Evolutionary conservation across 2,888 invertebrate species (phyloP), one percentile per base, ranked within the genome.

Genomic region (Leptopterna dolabrata): DNA sequence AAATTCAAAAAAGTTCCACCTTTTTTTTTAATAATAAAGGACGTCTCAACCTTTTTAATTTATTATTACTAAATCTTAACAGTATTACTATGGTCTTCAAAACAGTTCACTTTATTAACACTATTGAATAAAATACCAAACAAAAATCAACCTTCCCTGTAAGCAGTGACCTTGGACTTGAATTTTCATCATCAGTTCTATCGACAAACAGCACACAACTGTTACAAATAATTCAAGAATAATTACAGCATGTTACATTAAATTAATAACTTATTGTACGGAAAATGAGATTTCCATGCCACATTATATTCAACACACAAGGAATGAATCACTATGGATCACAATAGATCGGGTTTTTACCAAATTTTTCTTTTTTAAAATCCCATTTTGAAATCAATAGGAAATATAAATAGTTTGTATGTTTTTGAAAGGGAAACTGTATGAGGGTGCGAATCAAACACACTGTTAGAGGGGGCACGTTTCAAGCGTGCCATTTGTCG

Each of bases 31-130:
- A 78, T 45, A 45, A 78, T 78, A 78, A 78, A 78, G 78, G 78
- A 78, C 78, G 78, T 78, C 78, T 45, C 43, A 78, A 78, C 78
- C 78, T 41, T 45, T 27, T 41, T 78, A 41, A 36, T 76, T 27
- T 7, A 71, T 71, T 36, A 73, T 73, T 73, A 36, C 29, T 78
- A 78, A 78, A 27, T 36, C 78, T 78, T 78, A 78, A 78, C 78
- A 78, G 78, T 78, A 45, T 78, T 45, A 63, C 78, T 78, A 78
- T 78, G 78, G 78, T 78, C 78, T 73, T 73, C 27, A 78, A 76
- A 78, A 78, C 78, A 78, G 78, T 45, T 78, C 78, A 78, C 41
- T 78, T 45, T 41, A 27, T 78, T 24, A 78, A 78, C 78, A 45
- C 78, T 27, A 78, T 30, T 41, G 41, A 41, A 43, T 78, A 43